Evolutionary conservation across 2,888 invertebrate species (phyloP).

Genomic region (Netelia virgata): DNA sequence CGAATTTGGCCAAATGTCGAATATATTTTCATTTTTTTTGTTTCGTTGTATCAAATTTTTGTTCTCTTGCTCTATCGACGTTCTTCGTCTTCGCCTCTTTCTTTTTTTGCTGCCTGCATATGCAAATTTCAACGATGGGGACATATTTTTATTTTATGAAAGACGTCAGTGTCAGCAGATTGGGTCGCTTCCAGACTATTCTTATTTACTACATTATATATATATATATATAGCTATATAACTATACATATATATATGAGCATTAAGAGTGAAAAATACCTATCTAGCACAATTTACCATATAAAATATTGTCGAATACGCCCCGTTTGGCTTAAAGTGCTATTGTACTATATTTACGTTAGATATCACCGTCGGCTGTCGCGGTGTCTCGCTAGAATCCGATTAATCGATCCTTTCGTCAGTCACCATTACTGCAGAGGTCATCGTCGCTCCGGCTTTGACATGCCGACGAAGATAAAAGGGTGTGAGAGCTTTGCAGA

Average conservation of each 20-base stretch:
- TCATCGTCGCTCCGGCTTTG: slow-evolving; percentile 64
- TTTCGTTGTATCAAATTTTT: too few species aligned
- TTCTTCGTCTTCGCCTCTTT: too few species aligned
- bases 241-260: neutral
- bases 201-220: neutral
- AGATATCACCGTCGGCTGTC: slow-evolving; percentile 51
- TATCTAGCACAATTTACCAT: neutral
- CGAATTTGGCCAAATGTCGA: too few species aligned
- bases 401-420: slow-evolving; percentile 68
- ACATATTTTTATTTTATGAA: too few species aligned
- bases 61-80: too few species aligned
- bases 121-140: too few species aligned
- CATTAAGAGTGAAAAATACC: neutral
- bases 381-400: slow-evolving; percentile 64
- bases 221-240: neutral
- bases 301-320: slow-evolving; percentile 1
- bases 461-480: slow-evolving; percentile 49
- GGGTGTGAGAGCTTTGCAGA: slow-evolving; percentile 21
- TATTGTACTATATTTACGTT: slow-evolving; percentile 7
- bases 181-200: neutral
- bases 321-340: slow-evolving; percentile 3
- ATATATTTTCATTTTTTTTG: too few species aligned
- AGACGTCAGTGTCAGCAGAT: too few species aligned
- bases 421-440: slow-evolving; percentile 44
- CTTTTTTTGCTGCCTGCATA: too few species aligned